These are phyloP conservation scores for Sylvicapra grimmia DNA, from an alignment of 2,113 vertebrate genomes.

Conservation along the genomic window DNA sequence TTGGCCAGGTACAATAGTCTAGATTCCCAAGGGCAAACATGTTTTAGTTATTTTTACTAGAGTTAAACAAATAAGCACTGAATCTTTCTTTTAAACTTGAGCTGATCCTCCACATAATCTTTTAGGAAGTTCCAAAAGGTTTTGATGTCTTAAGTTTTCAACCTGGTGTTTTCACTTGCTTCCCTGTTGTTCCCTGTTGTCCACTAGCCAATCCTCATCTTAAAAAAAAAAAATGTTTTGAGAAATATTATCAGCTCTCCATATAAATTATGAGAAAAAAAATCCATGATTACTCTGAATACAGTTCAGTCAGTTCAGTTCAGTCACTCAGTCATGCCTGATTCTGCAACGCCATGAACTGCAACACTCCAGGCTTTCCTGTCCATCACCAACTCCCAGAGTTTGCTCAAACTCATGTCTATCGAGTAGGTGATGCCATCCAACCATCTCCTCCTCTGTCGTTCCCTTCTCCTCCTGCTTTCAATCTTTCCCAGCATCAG, in stretches of 20 bases:
- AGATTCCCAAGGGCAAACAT: background rate
- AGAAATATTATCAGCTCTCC: constrained; percentile 2
- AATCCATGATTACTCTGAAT: background rate
- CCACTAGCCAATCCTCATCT: background rate
- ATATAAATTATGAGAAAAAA: background rate
- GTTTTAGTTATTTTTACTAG: constrained; percentile 17
- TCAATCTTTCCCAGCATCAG: background rate
- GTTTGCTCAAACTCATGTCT: background rate
- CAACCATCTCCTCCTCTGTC: background rate
- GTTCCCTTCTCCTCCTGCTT: background rate
- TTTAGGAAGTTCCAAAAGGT: background rate
- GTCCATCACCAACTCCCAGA: background rate
- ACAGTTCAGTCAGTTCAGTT: background rate
- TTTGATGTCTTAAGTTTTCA: background rate
- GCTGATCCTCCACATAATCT: background rate
- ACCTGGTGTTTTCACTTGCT: background rate
- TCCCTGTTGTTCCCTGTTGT: background rate
- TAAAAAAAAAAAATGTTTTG: background rate
- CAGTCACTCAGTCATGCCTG: background rate
- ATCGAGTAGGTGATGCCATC: background rate
- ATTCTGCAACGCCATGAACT: background rate
- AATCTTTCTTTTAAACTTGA: constrained; percentile 30
- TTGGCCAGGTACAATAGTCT: background rate
- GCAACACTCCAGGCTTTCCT: background rate
- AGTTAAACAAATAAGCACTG: constrained; percentile 1